Percentiles rank a stretch among this genome's conserved stretches.
phyloP scores from a whole-genome alignment of 2,797 vertebrate species.

The Takifugu rubripes region DNA sequence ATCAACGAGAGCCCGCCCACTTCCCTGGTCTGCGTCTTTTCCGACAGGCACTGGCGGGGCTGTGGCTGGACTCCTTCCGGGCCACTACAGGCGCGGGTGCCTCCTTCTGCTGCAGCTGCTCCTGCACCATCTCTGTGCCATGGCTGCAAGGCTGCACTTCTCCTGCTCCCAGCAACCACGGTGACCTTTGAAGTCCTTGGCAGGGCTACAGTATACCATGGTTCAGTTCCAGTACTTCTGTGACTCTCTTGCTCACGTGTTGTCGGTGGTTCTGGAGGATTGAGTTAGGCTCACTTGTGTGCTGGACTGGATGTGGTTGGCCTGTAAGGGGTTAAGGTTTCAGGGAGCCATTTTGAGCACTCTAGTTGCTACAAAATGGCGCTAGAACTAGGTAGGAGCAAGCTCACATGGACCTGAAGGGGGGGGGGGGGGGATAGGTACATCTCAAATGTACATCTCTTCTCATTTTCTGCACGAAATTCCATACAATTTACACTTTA shows the following conservation, averaged over 20 bases:
- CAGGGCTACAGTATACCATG: background rate
- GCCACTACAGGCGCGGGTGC: constrained; percentile 23
- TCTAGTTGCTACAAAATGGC: constrained; percentile 13
- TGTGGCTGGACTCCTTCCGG: constrained; percentile 46
- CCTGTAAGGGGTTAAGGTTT: constrained; percentile 58
- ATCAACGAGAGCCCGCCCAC: constrained; percentile 54
- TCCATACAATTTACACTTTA: no score
- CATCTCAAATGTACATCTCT: no score
- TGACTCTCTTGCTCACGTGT: background rate
- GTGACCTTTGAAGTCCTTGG: constrained; percentile 10
- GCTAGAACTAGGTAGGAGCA: constrained; percentile 9
- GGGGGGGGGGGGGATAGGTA: no score
- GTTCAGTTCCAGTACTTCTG: constrained; percentile 3
- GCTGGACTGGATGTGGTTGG: constrained; percentile 18
- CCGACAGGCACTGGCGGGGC: constrained; percentile 8
- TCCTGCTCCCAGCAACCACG: background rate
- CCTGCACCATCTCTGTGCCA: constrained; percentile 14
- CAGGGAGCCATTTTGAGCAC: constrained; percentile 38
- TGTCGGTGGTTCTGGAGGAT: background rate
- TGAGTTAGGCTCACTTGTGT: constrained; percentile 9
- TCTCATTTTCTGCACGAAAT: no score
- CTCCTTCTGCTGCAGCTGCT: constrained; percentile 35
- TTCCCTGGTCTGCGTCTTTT: constrained; percentile 29
- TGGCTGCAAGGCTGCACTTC: constrained; percentile 2
- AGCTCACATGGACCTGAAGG: background rate